These are phyloP conservation scores for Rhagonycha lutea DNA, from an alignment of 2,888 invertebrate genomes.

Conservation along the genomic window DNA sequence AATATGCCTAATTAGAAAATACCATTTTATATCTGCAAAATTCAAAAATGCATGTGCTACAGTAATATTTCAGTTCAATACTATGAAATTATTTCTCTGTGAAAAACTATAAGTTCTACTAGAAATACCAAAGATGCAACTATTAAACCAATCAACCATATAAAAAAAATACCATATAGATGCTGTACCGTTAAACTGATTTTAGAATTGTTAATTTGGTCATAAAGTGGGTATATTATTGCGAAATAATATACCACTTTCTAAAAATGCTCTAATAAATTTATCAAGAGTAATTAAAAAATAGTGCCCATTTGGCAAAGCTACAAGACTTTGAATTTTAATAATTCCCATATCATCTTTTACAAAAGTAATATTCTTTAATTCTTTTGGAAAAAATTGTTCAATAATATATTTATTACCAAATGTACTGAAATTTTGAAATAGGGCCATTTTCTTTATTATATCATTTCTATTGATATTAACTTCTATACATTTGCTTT, in stretches of 20 bases:
- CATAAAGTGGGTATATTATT: not conserved
- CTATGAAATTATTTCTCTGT: too few relatives aligned
- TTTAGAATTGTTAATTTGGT: not conserved
- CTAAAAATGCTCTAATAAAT: not conserved
- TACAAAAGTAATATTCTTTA: not conserved
- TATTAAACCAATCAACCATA: not conserved
- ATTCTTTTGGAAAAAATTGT: not conserved
- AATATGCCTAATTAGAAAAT: too few relatives aligned
- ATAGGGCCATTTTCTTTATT: not conserved
- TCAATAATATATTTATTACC: not conserved
- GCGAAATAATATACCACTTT: not conserved
- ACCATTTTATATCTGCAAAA: too few relatives aligned
- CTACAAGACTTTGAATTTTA: not conserved
- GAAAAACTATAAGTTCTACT: not conserved
- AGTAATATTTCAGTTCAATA: too few relatives aligned
- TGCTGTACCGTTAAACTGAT: not conserved
- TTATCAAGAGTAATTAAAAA: not conserved
- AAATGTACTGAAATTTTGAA: not conserved
- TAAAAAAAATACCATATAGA: not conserved
- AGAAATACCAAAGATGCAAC: not conserved
- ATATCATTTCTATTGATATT: not conserved
- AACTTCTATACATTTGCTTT: not conserved
- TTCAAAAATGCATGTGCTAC: too few relatives aligned
- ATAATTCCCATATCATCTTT: not conserved
- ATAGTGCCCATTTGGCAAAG: not conserved